Base-by-base conservation (phyloP, 2,888 invertebrate species). In the Drosophila formosana region DNA sequence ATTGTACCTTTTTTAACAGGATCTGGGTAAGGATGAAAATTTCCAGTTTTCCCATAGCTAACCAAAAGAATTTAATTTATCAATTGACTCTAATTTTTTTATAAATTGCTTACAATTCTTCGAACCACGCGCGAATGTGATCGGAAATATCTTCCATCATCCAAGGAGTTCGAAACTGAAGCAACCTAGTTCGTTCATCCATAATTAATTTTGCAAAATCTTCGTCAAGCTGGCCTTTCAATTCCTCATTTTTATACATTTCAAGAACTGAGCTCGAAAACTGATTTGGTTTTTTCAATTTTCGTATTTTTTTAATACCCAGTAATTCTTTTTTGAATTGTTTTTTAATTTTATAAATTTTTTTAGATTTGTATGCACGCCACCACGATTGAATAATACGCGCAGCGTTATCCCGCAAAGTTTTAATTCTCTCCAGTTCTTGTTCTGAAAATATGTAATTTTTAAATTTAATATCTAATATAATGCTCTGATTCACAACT, bases 81-180 rank as follows among this genome's bases (percentile, higher is more conserved):
- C 34, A 32, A 49, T n/a, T 1, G 6, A 26, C 8, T 6, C 5
- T 4, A 18, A 23, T 37, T 13, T 13, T 32, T 30, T 23, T 25
- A 7, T 3, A 11, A 26, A 13, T 0, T 9, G 41, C 82, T 82
- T 94, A 95, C 95, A 95, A 96, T 75, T 94, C 92, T 34, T 93
- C 86, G 88, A 96, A 96, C 96, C 96, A 96, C 67, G 94, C 94
- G 32, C 96, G 93, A 70, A 96, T 95, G 90, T 96, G 95, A 73
- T 96, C 96, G 39, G 95, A 94, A 87, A 96, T 95, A 72, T 95
- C 95, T 87, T 96, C 96, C 91, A 95, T 94, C 78, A 96, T 93
- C 64, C 93, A 93, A 0, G 94, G 94, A 7, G 91, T 92, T 5
- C 93, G 89, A 0, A 93, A 89, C 63, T 93, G 88, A n/a, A 94